Percentiles rank a stretch among this genome's conserved stretches.
phyloP scores from a whole-genome alignment of 2,113 vertebrate species.

The Suricata suricatta region DNA sequence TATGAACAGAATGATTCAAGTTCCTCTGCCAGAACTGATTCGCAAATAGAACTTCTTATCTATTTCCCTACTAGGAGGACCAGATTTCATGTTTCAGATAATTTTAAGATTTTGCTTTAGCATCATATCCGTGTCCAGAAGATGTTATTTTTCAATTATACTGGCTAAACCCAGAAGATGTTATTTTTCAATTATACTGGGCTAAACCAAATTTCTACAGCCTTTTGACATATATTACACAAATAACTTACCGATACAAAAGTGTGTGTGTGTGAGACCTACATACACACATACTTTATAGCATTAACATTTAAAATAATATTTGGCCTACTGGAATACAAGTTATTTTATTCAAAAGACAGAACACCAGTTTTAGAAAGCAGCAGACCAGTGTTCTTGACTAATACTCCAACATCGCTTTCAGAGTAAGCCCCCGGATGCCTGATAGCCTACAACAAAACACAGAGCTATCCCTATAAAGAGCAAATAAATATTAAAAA shows the following conservation, averaged over 20 bases:
- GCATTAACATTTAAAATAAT: conserved; percentile 27
- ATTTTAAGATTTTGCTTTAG: conserved; percentile 33
- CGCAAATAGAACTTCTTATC: conserved; percentile 18
- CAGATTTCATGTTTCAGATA: conserved; percentile 34
- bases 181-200: background rate
- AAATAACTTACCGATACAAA: background rate
- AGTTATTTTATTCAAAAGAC: conserved; percentile 4
- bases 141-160: background rate
- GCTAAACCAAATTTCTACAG: background rate
- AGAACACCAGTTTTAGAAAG: conserved; percentile 23
- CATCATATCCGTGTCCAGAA: background rate
- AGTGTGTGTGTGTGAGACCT: background rate
- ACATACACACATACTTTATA: background rate
- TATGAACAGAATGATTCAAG: conserved; percentile 12
- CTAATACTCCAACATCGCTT: conserved; percentile 22
- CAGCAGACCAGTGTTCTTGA: conserved; percentile 11
- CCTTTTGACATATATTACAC: background rate
- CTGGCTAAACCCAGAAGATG: conserved; percentile 14
- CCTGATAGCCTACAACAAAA: background rate
- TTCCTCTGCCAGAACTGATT: background rate
- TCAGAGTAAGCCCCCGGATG: conserved; percentile 2
- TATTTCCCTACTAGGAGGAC: background rate
- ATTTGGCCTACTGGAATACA: background rate
- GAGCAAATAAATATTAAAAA: conserved; percentile 15
- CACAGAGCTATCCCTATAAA: background rate